phyloP scores from a whole-genome alignment of 2,113 vertebrate genomes.

The Cavia porcellus region DNA sequence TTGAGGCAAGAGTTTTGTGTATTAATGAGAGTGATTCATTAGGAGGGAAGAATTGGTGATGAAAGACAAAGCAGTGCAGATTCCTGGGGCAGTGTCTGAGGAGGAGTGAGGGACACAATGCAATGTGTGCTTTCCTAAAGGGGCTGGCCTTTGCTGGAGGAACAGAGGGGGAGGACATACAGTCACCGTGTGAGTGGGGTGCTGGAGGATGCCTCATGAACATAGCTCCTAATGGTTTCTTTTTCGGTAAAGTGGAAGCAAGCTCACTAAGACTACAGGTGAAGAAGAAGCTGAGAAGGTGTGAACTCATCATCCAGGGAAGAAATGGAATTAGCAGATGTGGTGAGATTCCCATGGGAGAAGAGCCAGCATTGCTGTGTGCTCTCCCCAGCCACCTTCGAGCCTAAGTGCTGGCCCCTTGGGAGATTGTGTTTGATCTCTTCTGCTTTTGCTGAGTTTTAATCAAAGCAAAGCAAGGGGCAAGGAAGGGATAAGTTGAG shows the following conservation, averaged over 20 bases:
- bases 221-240: not conserved
- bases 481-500: not conserved
- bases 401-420: not conserved
- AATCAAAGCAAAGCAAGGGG: not conserved
- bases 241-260: not conserved
- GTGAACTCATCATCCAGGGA: not conserved
- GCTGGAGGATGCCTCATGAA: not conserved
- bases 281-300: not conserved
- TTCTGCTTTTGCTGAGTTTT: not conserved
- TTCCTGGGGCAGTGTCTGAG: not conserved
- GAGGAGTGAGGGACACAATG: not conserved
- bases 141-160: not conserved
- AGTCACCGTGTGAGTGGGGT: rapidly evolving
- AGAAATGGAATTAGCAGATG: not conserved
- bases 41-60: not conserved
- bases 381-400: not conserved
- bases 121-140: not conserved
- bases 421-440: not conserved
- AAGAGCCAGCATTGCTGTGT: not conserved
- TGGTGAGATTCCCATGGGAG: not conserved
- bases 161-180: not conserved
- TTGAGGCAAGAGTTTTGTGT: not conserved
- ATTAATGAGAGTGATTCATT: not conserved
- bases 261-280: not conserved
- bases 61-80: not conserved